Evolutionary conservation across 2,888 invertebrate species (phyloP), one percentile per base, ranked within the genome.

Genomic region (Caenorhabditis imperialis): DNA sequence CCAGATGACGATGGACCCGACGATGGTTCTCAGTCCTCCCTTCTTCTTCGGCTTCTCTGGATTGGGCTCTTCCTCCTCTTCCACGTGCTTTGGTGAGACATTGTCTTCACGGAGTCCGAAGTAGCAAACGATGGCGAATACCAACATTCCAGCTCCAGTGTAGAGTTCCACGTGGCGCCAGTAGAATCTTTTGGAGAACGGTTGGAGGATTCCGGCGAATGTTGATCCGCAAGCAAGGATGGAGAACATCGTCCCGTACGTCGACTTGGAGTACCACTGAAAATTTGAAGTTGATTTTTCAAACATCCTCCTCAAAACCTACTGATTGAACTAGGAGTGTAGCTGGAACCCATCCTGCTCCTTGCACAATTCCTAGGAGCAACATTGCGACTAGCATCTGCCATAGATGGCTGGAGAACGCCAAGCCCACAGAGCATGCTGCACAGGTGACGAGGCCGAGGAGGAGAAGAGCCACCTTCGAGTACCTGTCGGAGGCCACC

Each of bases 201-300:
- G 76, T 35, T 81, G 71, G 14, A 77, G 33, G 7, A 82, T 57
- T 12, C 82, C 82, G 37, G 79, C 78, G 10, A 77, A 50, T 6
- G 78, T 81, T 7, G 70, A 69, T 14, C 79, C 78, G 35, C 78
- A 74, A 10, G 77, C 75, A 8, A 82, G 70, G 18, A 81, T 60
- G 3, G 82, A 79, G 63, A 79, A 81, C 63, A 78, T 71, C n/a
- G 74, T 74, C 7, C 76, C 77, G 38, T 74, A 77, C 3, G 78
- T 76, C 5, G 73, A 57, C 16, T 72, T 75, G 1, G 65, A 50
- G 42, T 71, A 70, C 79, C 81, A 79, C 75, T 63, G 48, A 25
- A 62, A 51, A 16, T 6, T 16, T 37, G 35, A 12, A 55, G 12
- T 16, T 40, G 10, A 30, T 30, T 30, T 7, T 7, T 30, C n/a